Conservation (phyloP, 1,140 invertebrate genomes). For the Bombus difficillimus region DNA sequence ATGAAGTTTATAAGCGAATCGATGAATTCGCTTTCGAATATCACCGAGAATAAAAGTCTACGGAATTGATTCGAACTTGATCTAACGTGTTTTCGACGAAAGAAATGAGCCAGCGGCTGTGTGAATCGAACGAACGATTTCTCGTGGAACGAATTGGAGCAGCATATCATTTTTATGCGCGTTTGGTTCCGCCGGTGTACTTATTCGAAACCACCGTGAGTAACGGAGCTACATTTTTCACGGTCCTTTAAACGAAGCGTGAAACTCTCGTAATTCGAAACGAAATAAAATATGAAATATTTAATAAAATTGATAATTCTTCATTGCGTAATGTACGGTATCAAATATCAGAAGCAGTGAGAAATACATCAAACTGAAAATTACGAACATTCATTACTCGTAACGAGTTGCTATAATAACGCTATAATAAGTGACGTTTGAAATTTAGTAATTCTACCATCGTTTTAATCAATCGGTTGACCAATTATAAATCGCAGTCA, state of each 20-base stretch:
- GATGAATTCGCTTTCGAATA: neutral
- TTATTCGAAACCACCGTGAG: conserved; percentile 15
- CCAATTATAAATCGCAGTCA: too few relatives aligned
- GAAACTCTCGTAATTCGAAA: neutral
- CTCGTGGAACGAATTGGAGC: conserved; percentile 10
- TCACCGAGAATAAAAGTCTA: conserved; percentile 1
- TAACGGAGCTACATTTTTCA: conserved; percentile 1
- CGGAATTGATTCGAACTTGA: neutral
- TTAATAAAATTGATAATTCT: too few relatives aligned
- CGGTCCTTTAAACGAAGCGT: neutral
- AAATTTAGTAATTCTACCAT: neutral
- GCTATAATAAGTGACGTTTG: neutral
- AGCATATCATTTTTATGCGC: conserved; percentile 44
- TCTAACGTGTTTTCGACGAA: neutral
- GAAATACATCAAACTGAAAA: neutral
- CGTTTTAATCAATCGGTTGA: neutral
- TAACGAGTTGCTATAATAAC: neutral
- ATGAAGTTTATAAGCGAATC: neutral
- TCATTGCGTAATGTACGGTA: neutral
- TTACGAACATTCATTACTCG: neutral
- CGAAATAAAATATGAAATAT: too few relatives aligned
- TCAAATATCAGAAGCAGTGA: neutral
- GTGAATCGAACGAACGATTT: conserved; percentile 6
- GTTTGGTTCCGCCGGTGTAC: conserved; percentile 3
- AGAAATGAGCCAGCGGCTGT: neutral